phyloP scores from a whole-genome alignment of 2,797 vertebrate genomes.

The Poeciliopsis presidionis region DNA sequence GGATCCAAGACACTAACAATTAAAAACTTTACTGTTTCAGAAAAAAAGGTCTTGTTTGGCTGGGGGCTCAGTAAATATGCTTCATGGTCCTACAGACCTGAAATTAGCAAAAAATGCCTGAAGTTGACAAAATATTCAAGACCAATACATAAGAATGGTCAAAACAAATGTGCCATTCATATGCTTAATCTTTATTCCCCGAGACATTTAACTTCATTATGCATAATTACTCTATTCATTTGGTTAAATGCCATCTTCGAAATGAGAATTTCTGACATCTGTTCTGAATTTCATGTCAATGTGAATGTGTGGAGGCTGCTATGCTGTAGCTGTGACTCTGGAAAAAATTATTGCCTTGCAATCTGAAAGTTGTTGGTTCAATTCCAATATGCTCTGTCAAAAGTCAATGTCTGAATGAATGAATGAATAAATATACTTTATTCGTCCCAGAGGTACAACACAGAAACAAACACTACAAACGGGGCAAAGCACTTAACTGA shows the following conservation, averaged over 20 bases:
- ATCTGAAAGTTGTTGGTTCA: not conserved
- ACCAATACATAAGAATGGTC: not conserved
- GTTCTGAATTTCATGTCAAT: not conserved
- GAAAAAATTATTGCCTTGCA: not conserved
- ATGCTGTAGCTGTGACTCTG: not conserved
- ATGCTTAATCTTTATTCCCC: not conserved
- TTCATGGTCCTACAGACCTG: not conserved
- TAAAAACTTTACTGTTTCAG: no score
- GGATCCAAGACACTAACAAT: not conserved
- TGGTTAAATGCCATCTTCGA: not conserved
- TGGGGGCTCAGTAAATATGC: not conserved
- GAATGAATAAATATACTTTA: no score
- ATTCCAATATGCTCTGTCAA: not conserved
- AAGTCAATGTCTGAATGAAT: not conserved
- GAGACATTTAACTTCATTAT: not conserved
- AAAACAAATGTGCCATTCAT: not conserved
- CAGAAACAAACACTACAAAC: no score
- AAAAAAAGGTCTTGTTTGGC: no score
- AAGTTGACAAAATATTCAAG: not conserved
- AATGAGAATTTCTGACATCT: not conserved
- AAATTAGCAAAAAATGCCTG: not conserved
- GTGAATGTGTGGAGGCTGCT: not conserved
- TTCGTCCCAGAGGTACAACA: not conserved
- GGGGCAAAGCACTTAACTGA: not conserved
- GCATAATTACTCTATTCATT: not conserved